Base-by-base conservation (phyloP, 2,888 invertebrate species). In the Epistrophe eligans region DNA sequence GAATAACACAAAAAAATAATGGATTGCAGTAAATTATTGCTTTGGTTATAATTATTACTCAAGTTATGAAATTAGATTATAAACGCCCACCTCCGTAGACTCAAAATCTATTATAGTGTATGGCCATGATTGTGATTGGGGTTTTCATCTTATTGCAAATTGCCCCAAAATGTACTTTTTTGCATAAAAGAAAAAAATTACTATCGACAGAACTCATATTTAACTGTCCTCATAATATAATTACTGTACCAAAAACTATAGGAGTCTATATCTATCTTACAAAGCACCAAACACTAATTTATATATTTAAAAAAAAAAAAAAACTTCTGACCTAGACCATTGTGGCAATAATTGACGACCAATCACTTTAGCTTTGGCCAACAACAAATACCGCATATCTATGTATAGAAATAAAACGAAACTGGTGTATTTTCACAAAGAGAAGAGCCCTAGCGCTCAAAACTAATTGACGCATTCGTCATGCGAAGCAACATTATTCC, bases 391-490 rank as follows among this genome's bases (percentile, higher is more conserved):
- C 52, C 15, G 19, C n/a, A 17, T 4, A 32, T n/a, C 6, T 19
- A 4, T 19, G 10, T 19, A 13, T 5, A 43, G 0, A 48, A 17
- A 45, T 10, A 9, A 24, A 72, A 24, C 67, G 8, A 73, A 66
- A 55, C 17, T 66, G 45, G 72, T 60, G 48, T 72, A 67, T 60
- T 38, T 80, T 28, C 24, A 38, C 50, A 66, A 71, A 38, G 66
- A 43, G 57, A 55, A 48, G 19, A 35, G 55, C 70, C 50, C 67
- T 35, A 64, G 15, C 28, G n/a, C 52, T 60, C 45, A 40, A 73
- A 48, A 84, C 73, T 84, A 80, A 80, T 80, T 84, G 81, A 77
- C 72, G 81, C 85, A 81, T 77, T 84, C 77, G 76, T 84, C 80
- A 81, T 84, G 50, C 55, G 60, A 72, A 73, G 77, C 52, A 66